Conservation (phyloP, 2,888 invertebrate species). For the Thereva nobilitata region DNA sequence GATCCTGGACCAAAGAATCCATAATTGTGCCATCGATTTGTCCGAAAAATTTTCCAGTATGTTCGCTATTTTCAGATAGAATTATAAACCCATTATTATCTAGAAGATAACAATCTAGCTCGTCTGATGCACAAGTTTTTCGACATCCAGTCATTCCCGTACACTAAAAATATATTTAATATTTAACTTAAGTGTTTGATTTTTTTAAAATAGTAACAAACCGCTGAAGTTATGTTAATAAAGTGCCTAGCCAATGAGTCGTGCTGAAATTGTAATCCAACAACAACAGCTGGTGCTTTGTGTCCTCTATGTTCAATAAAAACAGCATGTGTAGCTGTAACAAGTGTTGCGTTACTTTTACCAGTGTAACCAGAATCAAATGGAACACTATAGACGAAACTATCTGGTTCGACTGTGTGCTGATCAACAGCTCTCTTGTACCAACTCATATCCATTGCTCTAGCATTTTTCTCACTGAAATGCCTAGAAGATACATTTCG, state of each 20-base stretch:
- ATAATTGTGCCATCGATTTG: conserved; percentile 93
- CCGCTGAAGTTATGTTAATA: conserved; percentile 84
- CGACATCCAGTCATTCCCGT: conserved; percentile 72
- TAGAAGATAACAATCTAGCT: conserved; percentile 88
- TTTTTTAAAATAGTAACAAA: conserved; percentile 49
- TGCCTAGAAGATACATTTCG: conserved; percentile 62
- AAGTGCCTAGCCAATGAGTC: conserved; percentile 82
- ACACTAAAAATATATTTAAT: conserved; percentile 59
- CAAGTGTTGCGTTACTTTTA: conserved; percentile 65
- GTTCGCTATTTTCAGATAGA: conserved; percentile 81
- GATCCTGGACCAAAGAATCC: conserved; percentile 88
- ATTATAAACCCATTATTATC: conserved; percentile 95
- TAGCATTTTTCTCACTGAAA: conserved; percentile 78
- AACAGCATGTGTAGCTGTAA: conserved; percentile 89
- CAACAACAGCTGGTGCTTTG: conserved; percentile 86
- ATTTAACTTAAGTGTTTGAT: not conserved
- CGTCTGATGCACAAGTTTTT: conserved; percentile 84
- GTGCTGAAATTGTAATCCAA: conserved; percentile 87
- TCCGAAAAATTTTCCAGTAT: conserved; percentile 91
- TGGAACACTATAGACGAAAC: conserved; percentile 82
- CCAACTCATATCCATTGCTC: conserved; percentile 88
- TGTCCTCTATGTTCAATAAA: conserved; percentile 83
- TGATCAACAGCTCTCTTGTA: conserved; percentile 90
- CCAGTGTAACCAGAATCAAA: conserved; percentile 58
- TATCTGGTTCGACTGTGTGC: conserved; percentile 81